phyloP scores from a whole-genome alignment of 1,140 invertebrate genomes.

The Subanguina moxae region DNA sequence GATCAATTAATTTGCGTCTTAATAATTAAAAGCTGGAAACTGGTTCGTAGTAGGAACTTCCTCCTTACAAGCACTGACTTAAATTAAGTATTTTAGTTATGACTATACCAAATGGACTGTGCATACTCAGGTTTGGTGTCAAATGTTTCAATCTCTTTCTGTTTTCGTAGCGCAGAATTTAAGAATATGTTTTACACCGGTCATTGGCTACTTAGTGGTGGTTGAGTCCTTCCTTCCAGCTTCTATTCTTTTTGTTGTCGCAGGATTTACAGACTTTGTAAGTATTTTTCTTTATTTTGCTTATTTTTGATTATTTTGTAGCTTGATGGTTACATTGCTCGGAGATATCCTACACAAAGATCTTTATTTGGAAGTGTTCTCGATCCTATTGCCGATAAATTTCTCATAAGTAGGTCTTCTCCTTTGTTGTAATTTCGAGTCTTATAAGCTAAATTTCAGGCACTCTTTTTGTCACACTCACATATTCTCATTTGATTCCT shows the following conservation, averaged over 20 bases:
- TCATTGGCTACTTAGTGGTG: constrained; percentile 77
- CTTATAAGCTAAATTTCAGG: too few relatives aligned
- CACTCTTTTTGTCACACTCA: constrained; percentile 79
- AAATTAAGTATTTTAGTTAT: too few relatives aligned
- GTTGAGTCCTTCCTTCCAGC: constrained; percentile 72
- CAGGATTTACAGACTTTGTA: constrained; percentile 80
- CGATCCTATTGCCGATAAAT: constrained; percentile 94
- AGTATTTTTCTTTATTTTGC: constrained; percentile 48
- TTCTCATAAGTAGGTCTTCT: constrained; percentile 69
- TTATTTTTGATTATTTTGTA: constrained; percentile 62
- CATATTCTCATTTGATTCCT: constrained; percentile 79
- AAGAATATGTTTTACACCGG: constrained; percentile 78
- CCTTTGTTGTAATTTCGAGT: too few relatives aligned
- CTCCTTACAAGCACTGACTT: too few relatives aligned
- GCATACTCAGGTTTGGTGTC: too few relatives aligned
- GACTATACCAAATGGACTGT: too few relatives aligned
- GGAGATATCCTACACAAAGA: constrained; percentile 81
- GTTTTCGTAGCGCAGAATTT: too few relatives aligned
- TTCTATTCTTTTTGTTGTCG: constrained; percentile 71
- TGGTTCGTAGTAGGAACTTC: too few relatives aligned
- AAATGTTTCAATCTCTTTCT: too few relatives aligned
- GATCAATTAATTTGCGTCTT: too few relatives aligned
- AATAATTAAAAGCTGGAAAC: too few relatives aligned
- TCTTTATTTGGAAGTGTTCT: constrained; percentile 87
- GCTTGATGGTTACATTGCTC: constrained; percentile 90